These are phyloP conservation scores for Sminthopsis crassicaudata DNA, from an alignment of 2,113 vertebrate species.

Conservation along the genomic window DNA sequence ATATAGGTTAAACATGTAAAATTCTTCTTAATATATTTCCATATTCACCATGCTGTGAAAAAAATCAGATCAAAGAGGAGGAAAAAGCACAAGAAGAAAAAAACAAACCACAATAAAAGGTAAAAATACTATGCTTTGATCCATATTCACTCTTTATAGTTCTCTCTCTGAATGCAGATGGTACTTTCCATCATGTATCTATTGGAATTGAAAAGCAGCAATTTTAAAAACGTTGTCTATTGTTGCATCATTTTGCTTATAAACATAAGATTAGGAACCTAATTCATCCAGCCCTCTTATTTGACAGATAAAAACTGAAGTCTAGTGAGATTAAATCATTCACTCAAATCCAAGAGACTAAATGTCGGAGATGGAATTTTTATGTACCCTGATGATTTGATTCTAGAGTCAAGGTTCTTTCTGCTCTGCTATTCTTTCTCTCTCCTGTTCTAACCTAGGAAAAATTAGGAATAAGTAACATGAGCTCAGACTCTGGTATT, in stretches of 20 bases:
- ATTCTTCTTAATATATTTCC: too few species aligned
- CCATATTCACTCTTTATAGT: too few species aligned
- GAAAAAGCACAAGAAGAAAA: too few species aligned
- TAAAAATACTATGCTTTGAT: too few species aligned
- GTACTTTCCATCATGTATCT: too few species aligned
- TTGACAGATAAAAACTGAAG: neutral
- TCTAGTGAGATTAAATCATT: neutral
- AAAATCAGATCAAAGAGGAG: too few species aligned
- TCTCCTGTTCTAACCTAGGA: neutral
- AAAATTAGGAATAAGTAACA: neutral
- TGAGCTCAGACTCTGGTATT: neutral
- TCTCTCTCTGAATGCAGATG: too few species aligned
- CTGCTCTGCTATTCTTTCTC: neutral
- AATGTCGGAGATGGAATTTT: neutral
- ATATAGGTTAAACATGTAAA: too few species aligned
- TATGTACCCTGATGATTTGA: neutral
- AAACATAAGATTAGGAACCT: neutral
- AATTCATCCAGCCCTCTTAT: neutral
- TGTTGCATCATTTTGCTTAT: neutral
- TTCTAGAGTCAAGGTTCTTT: neutral
- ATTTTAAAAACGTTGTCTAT: neutral
- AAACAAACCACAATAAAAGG: too few species aligned
- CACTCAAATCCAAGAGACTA: neutral
- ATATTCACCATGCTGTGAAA: too few species aligned
- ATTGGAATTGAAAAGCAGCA: too few species aligned